Percentiles rank a stretch among this genome's conserved stretches.
phyloP scores from a whole-genome alignment of 1,140 invertebrate species.

The Saxidomus purpurata region DNA sequence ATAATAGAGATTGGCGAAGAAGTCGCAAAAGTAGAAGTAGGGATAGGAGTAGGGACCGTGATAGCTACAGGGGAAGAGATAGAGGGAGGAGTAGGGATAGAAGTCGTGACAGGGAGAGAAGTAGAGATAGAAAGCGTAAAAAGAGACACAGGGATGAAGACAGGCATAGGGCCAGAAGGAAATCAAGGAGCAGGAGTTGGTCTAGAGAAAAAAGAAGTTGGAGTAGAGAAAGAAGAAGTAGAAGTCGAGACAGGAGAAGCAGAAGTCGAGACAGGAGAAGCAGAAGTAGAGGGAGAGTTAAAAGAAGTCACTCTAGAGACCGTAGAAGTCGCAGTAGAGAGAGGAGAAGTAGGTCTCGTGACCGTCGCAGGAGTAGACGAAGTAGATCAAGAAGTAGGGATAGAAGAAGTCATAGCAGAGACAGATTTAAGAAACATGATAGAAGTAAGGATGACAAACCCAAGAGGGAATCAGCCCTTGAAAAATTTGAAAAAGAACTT shows the following conservation, averaged over 20 bases:
- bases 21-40: conserved; percentile 65
- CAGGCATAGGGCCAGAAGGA: conserved; percentile 65
- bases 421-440: conserved; percentile 28
- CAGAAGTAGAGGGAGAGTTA: conserved; percentile 66
- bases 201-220: conserved; percentile 57
- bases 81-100: conserved; percentile 53
- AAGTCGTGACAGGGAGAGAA: conserved; percentile 26
- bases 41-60: conserved; percentile 65
- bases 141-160: conserved; percentile 43
- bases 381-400: conserved; percentile 54
- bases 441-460: conserved; percentile 62
- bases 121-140: conserved; percentile 41
- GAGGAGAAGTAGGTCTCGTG: conserved; percentile 56
- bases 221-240: conserved; percentile 48
- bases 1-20: conserved; percentile 12
- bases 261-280: conserved; percentile 42
- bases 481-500: conserved; percentile 70
- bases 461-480: conserved; percentile 60
- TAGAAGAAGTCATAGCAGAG: conserved; percentile 62
- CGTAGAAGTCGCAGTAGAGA: conserved; percentile 57
- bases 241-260: conserved; percentile 47
- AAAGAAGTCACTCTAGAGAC: conserved; percentile 50
- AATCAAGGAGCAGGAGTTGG: conserved; percentile 63
- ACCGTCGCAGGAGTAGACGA: conserved; percentile 39
- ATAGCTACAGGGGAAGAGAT: conserved; percentile 53